Evolutionary conservation across 2,888 invertebrate genomes (phyloP), one percentile per base, ranked within the genome.

Genomic region (Campopleginae sp.): DNA sequence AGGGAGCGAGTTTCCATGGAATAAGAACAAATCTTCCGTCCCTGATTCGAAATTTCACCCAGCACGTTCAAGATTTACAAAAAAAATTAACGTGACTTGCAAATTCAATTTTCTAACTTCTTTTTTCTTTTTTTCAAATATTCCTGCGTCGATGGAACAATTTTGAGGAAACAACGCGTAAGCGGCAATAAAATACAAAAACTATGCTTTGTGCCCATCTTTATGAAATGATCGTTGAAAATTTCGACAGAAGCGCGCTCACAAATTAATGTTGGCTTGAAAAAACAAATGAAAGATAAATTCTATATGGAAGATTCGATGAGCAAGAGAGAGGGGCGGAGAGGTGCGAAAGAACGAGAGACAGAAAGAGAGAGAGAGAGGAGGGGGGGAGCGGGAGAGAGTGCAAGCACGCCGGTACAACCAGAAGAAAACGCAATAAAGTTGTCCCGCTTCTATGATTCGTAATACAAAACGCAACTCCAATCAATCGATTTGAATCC

Each of bases 321-420:
- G 38, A 48, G 38, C 48, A 38, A 61, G 17, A 46, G 12, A 79
- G 31, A 5, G 48, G 44, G 63, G 38, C 33, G 38, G 2, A 17
- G 44, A 1, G 48, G 46, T 2, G 33, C 33, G 33, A 33, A 33
- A 33, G 33, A 33, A 33, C 33, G 33, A 92, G 92, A 93, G 92
- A 58, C 17, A 54, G 12, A 48, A 31, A 74, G 42, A 23, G 42
- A 58, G 42, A 61, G 58, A 46, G 61, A 44, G 74, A 61, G 27
- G 74, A 58, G 44, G 27, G 23, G 38, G 19, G n/a, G 33, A 38
- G 23, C 14, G 48, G 38, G 71, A 51, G 38, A 54, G 54, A 33
- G 33, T 38, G 91, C 92, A 93, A 93, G 92, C 92, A 92, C 93
- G 93, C 92, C 93, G 93, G 93, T 93, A 93, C 93, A 93, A 93